Base-by-base conservation (phyloP, 2,113 vertebrate genomes). In the Stegastes partitus region DNA sequence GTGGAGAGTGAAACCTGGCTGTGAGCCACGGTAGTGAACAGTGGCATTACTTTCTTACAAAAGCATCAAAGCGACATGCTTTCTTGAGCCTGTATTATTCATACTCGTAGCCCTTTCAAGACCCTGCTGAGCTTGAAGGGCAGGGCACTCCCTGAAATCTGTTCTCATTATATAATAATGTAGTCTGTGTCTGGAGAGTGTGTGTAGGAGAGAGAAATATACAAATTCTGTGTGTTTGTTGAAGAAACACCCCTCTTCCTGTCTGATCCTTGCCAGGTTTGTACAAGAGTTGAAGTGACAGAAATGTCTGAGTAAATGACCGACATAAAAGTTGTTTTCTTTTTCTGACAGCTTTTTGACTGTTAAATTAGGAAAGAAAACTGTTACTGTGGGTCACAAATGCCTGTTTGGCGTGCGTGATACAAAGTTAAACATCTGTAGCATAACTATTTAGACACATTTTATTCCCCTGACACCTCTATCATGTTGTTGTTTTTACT, bases 201-300 rank as follows among this genome's bases (percentile, higher is more conserved):
- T 0, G 1, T 19, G 18, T 19, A n/a, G 47, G 74, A 66, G 45
- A 28, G 28, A 37, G 45, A 26, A 64, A 26, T 57, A 77, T 63
- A 77, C 63, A 71, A 77, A 82, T 83, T 63, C 22, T 71, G 72
- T 16, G 25, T 76, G 74, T 72, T 83, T 76, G 74, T 85, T 81
- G 50, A 25, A 76, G 76, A 77, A 77, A 50, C 72, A 44, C 44
- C 45, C 57, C 58, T 81, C 71, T 73, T 87, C 77, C 85, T 85
- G 72, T 26, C 26, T 10, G 39, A 26, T 31, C 12, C 28, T 54
- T 47, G 55, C 54, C 73, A 63, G n/a, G 15, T 34, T 31, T 74
- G 22, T 49, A 8, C 37, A 77, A n/a, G n/a, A 65, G 21, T 47
- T 55, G 12, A 11, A 77, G 12, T 51, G 15, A 49, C 50, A 59